These are phyloP conservation scores for Shinisaurus crocodilurus DNA, from an alignment of 2,113 vertebrate genomes.

Conservation along the genomic window DNA sequence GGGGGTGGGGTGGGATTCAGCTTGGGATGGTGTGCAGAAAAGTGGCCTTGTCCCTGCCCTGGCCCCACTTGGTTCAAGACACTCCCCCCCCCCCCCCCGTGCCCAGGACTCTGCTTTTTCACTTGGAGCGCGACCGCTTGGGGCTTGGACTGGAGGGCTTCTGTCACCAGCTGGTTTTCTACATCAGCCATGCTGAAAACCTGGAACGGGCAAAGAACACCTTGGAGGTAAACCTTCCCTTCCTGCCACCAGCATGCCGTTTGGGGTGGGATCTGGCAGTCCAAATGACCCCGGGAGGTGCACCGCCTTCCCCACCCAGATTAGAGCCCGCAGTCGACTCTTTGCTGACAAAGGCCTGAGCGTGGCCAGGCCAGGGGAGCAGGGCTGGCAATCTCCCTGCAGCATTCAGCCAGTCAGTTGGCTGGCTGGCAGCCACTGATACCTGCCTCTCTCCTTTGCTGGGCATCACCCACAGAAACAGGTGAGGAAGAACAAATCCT, in stretches of 20 bases:
- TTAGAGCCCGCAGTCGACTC: neutral
- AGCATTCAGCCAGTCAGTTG: rapidly evolving
- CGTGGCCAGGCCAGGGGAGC: neutral
- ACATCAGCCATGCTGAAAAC: conserved; percentile 86
- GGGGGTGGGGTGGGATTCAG: neutral
- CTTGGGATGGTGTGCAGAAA: neutral
- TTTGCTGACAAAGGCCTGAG: no score
- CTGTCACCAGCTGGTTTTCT: conserved; percentile 81
- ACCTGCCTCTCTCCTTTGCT: neutral
- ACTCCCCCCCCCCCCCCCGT: conserved; percentile 18
- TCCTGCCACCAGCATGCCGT: neutral
- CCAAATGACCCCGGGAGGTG: neutral
- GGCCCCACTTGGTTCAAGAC: rapidly evolving
- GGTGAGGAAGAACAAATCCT: conserved; percentile 87
- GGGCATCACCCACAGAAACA: conserved; percentile 75
- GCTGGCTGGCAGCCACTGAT: neutral
- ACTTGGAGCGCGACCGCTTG: conserved; percentile 83
- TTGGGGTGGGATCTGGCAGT: neutral
- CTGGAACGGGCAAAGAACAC: conserved; percentile 80
- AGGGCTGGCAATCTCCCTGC: neutral
- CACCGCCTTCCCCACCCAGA: no score
- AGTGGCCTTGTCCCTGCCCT: neutral
- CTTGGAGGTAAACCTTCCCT: conserved; percentile 78
- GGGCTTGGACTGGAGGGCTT: conserved; percentile 84
- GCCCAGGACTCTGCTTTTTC: conserved; percentile 81